Base-by-base conservation (phyloP, 1,140 invertebrate genomes). In the Drosophila quadrilineata region DNA sequence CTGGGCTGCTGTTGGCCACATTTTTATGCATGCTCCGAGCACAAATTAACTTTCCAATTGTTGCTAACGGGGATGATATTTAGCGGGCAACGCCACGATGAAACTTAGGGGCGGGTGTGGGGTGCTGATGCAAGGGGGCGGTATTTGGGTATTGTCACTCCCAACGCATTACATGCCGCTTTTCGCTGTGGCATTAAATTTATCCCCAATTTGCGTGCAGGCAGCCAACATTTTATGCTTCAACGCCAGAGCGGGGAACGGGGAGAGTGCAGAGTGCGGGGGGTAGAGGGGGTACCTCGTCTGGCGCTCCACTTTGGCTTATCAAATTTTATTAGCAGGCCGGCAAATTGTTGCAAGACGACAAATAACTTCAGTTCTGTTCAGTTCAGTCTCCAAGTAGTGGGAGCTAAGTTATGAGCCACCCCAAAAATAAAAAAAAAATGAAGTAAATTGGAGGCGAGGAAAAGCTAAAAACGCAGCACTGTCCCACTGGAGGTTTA, bases 171-270 rank as follows among this genome's bases (percentile, higher is more conserved):
- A 75, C 24, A 50, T 41, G 56, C 43, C 49, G 38, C 33, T 41
- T 8, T 31, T 22, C 12, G 36, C 41, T 36, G 41, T 14, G 48
- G 54, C 60, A 75, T 70, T 57, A 66, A 88, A 86, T 88, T 73
- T 88, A 88, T 88, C 77, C 77, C 74, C 87, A 85, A 80, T 87
- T 88, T 88, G 87, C 87, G 87, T 88, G 87, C 87, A 87, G 58
- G 62, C 68, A 41, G 62, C 38, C 58, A 74, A 85, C 75, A 87
- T 85, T 88, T 87, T 76, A 85, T 85, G 64, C 29, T 31, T 17
- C n/a, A n/a, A n/a, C 14, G 17, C 6, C 29, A 24, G 10, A 4
- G 19, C 9, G 0, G 4, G n/a, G 17, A 19, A n/a, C 2, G 10
- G 6, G n/a, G 16, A 0, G 3, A 2, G 4, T 9, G 16, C 1